phyloP scores from a whole-genome alignment of 1,140 invertebrate species.

The Drosophila biarmipes region DNA sequence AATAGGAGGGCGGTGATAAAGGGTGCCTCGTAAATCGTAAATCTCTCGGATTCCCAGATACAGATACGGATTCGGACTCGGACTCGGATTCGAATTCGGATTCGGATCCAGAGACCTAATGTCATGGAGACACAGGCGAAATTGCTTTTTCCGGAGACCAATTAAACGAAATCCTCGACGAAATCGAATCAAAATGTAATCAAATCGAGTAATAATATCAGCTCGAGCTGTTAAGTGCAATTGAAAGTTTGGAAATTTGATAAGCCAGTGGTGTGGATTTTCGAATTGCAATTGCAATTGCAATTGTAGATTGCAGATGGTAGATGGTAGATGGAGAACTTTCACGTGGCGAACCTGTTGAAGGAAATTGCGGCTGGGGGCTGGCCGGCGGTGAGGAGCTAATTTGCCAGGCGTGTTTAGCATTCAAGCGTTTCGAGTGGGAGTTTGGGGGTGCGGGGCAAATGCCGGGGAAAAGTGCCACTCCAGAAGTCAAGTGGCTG shows the following conservation, averaged over 20 bases:
- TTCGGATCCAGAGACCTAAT: background rate
- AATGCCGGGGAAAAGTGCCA: constrained; percentile 41
- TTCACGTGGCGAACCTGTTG: constrained; percentile 25
- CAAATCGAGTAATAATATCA: constrained; percentile 43
- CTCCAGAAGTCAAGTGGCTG: constrained; percentile 74
- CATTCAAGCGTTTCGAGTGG: constrained; percentile 27
- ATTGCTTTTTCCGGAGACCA: constrained; percentile 29
- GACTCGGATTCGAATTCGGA: no score
- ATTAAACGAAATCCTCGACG: constrained; percentile 27
- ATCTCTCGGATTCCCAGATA: constrained; percentile 9
- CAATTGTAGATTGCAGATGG: no score
- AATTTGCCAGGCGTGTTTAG: constrained; percentile 45
- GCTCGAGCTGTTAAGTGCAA: constrained; percentile 39
- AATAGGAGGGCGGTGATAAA: constrained; percentile 1
- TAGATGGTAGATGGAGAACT: background rate
- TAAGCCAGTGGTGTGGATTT: constrained; percentile 7
- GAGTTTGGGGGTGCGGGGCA: background rate
- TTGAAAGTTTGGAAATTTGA: constrained; percentile 29
- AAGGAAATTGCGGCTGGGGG: no score
- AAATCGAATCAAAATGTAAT: constrained; percentile 30
- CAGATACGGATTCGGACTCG: no score
- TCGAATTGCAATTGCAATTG: background rate
- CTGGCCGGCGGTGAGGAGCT: constrained; percentile 11
- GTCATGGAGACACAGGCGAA: constrained; percentile 1
- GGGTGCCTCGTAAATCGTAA: constrained; percentile 35